A percentile compares a stretch with the other conserved stretches of the same genome.
Evolutionary conservation across 2,797 vertebrate genomes (phyloP).

Genomic region (Urosaurus nigricauda): DNA sequence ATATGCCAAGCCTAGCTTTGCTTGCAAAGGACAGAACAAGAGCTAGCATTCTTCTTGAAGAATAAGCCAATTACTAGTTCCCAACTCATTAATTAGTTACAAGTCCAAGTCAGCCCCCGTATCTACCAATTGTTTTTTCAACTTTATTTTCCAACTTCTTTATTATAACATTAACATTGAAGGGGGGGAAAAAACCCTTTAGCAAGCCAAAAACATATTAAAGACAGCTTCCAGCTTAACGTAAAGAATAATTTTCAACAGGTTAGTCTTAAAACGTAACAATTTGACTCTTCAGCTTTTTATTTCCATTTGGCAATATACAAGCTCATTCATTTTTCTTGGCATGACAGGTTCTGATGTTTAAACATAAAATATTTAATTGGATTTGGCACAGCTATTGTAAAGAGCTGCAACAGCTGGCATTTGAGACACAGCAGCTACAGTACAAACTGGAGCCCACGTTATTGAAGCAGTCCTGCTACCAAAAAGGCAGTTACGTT

Average conservation of each 20-base stretch:
- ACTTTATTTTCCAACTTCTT: conserved; percentile 53
- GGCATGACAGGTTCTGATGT: conserved; percentile 15
- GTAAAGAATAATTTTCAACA: background rate
- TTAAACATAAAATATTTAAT: conserved; percentile 48
- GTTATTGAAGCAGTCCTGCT: background rate
- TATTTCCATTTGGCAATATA: conserved; percentile 27
- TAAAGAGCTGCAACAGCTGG: conserved; percentile 24
- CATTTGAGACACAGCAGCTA: conserved; percentile 9
- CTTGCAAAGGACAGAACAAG: conserved; percentile 71
- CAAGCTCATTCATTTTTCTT: conserved; percentile 25
- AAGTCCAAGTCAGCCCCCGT: conserved; percentile 60
- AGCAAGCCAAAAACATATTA: background rate
- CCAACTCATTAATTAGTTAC: conserved; percentile 65
- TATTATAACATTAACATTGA: conserved; percentile 30
- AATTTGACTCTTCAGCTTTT: conserved; percentile 10
- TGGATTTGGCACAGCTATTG: conserved; percentile 34
- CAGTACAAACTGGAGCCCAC: background rate
- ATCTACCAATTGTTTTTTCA: conserved; percentile 58
- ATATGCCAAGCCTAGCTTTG: conserved; percentile 56
- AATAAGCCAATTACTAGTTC: conserved; percentile 69
- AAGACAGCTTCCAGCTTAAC: background rate
- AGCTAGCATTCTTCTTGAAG: conserved; percentile 70
- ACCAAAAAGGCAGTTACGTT: background rate
- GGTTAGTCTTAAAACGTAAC: background rate
- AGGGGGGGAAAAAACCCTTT: background rate